Conservation (phyloP, 1,140 invertebrate species). For the Papilio aristodemus region DNA sequence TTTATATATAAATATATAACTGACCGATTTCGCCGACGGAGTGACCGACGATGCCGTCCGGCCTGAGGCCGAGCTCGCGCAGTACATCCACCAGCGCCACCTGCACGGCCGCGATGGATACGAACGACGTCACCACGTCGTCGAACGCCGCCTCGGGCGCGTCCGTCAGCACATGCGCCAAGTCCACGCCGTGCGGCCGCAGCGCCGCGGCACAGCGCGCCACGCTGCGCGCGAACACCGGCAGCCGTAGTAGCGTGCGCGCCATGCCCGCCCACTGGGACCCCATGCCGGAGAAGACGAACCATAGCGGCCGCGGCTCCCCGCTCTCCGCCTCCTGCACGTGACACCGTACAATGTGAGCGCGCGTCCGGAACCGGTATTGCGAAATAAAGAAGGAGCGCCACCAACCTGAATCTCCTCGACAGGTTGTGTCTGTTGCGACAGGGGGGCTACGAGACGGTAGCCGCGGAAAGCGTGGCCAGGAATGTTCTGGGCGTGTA, state of each 20-base stretch:
- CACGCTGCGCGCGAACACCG: slow-evolving; percentile 90
- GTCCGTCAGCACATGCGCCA: slow-evolving; percentile 90
- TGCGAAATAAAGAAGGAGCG: not conserved
- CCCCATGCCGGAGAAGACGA: slow-evolving; percentile 97
- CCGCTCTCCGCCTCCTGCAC: slow-evolving; percentile 54
- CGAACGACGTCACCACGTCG: slow-evolving; percentile 93
- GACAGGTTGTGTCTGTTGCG: slow-evolving; percentile 38
- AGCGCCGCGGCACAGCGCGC: slow-evolving; percentile 88
- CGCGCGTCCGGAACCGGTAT: not conserved
- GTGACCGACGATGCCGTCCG: slow-evolving; percentile 97
- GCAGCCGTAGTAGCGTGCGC: slow-evolving; percentile 89
- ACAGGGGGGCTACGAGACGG: slow-evolving; percentile 83
- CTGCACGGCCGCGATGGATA: slow-evolving; percentile 97
- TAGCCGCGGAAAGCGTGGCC: slow-evolving; percentile 90
- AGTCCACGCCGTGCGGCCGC: slow-evolving; percentile 88
- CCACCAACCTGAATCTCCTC: slow-evolving; percentile 73
- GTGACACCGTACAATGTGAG: not conserved
- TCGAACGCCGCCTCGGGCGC: slow-evolving; percentile 88
- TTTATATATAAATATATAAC: slow-evolving; percentile 26
- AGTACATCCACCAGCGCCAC: slow-evolving; percentile 94
- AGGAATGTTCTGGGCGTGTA: slow-evolving; percentile 85
- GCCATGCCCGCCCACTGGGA: slow-evolving; percentile 98
- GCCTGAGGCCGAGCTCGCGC: slow-evolving; percentile 87
- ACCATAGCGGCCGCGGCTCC: slow-evolving; percentile 92
- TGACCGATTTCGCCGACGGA: slow-evolving; percentile 93